phyloP scores from a whole-genome alignment of 2,888 invertebrate species.

The Tinea trinotella region DNA sequence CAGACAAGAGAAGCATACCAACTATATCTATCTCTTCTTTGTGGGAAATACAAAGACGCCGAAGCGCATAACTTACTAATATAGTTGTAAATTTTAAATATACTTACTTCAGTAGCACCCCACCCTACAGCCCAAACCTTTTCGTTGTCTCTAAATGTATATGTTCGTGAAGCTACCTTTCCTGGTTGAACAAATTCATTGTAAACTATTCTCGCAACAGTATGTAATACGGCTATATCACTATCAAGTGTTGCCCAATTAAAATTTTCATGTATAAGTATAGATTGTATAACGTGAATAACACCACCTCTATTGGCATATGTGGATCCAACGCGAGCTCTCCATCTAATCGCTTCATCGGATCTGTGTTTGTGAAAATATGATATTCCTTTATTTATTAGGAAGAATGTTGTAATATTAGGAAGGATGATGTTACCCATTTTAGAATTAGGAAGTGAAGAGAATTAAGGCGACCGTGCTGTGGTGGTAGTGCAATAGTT shows the following conservation, averaged over 20 bases:
- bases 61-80: too few species aligned
- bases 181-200: conserved; percentile 25
- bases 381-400: too few species aligned
- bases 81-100: neutral
- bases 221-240: conserved; percentile 18
- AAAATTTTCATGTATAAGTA: conserved; percentile 17
- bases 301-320: conserved; percentile 19
- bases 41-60: too few species aligned
- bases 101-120: conserved; percentile 38
- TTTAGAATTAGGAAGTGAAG: too few species aligned
- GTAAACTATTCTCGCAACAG: conserved; percentile 5
- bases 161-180: conserved; percentile 36
- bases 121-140: conserved; percentile 42
- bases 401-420: too few species aligned
- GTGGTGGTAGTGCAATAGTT: too few species aligned
- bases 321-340: conserved; percentile 16
- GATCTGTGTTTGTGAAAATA: neutral
- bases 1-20: too few species aligned
- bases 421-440: too few species aligned
- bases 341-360: neutral
- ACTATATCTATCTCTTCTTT: too few species aligned
- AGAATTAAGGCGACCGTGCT: too few species aligned
- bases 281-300: neutral
- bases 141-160: conserved; percentile 34
- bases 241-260: conserved; percentile 9